phyloP scores from a whole-genome alignment of 2,888 invertebrate species.

The Mythimna ferrago region DNA sequence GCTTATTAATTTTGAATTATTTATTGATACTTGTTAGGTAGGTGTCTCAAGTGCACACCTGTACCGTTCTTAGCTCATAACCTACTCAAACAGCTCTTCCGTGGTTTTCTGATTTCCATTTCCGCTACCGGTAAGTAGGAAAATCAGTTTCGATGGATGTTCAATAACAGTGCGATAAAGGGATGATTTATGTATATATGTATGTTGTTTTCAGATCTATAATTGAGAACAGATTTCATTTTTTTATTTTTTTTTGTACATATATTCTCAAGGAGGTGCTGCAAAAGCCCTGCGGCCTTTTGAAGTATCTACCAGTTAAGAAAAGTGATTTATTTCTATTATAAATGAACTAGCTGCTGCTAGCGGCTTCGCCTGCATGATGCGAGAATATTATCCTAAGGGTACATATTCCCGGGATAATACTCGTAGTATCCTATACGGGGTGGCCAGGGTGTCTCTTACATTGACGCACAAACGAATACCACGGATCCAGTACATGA shows the following conservation, averaged over 20 bases:
- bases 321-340: no score
- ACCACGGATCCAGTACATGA: no score
- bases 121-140: neutral
- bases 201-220: neutral
- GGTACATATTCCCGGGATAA: no score
- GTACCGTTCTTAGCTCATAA: neutral
- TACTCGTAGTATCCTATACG: no score
- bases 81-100: neutral
- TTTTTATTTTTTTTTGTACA: neutral
- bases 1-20: slow-evolving; percentile 33
- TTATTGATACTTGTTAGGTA: slow-evolving; percentile 9
- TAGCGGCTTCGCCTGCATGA: no score
- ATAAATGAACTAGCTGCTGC: no score
- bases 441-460: no score
- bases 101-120: slow-evolving; percentile 13
- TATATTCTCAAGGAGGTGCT: neutral
- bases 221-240: neutral
- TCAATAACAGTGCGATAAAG: neutral
- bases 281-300: no score
- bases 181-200: no score
- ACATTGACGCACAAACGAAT: no score
- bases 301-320: no score
- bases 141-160: neutral
- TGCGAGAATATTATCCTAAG: no score
- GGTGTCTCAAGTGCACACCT: slow-evolving; percentile 9